A percentile compares a stretch with the other conserved stretches of the same genome.
phyloP scores from a whole-genome alignment of 2,797 vertebrate species.

The Danio choprae region DNA sequence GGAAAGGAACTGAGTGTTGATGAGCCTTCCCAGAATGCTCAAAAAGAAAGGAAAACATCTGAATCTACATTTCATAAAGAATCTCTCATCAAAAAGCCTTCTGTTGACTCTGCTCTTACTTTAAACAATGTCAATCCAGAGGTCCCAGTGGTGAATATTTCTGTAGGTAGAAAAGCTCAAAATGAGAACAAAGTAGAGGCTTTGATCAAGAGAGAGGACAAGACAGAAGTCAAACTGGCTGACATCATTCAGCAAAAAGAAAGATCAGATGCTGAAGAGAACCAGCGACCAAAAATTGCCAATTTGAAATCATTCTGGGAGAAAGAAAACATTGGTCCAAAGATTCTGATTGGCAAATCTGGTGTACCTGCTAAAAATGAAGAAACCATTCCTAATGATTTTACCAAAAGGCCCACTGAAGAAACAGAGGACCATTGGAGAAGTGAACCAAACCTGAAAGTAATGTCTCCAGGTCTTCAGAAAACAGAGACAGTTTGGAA shows the following conservation, averaged over 20 bases:
- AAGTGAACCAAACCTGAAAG: conserved; percentile 39
- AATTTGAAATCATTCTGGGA: conserved; percentile 90
- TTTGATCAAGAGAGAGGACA: conserved; percentile 50
- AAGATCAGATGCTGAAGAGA: conserved; percentile 58
- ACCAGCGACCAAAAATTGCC: conserved; percentile 73
- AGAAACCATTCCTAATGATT: conserved; percentile 30
- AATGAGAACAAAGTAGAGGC: conserved; percentile 34
- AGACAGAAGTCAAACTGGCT: conserved; percentile 41
- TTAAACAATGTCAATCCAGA: conserved; percentile 32
- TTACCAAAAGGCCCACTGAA: conserved; percentile 38
- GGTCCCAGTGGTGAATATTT: conserved; percentile 26
- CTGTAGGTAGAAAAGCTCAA: conserved; percentile 38
- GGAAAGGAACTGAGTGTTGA: conserved; percentile 42
- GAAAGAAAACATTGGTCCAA: conserved; percentile 70
- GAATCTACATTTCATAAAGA: conserved; percentile 34
- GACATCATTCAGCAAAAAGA: conserved; percentile 57
- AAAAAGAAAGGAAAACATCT: conserved; percentile 1
- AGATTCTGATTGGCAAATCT: conserved; percentile 68
- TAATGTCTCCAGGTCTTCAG: conserved; percentile 44
- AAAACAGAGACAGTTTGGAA: conserved; percentile 47
- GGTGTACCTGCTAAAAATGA: conserved; percentile 61
- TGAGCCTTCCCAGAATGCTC: conserved; percentile 9
- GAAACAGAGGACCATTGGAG: conserved; percentile 37
- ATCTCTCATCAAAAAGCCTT: neutral
- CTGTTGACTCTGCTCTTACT: conserved; percentile 17